Percentiles rank a stretch among this genome's conserved stretches.
Evolutionary conservation across 2,113 vertebrate genomes (phyloP).

Genomic region (Typhlomys cinereus): DNA sequence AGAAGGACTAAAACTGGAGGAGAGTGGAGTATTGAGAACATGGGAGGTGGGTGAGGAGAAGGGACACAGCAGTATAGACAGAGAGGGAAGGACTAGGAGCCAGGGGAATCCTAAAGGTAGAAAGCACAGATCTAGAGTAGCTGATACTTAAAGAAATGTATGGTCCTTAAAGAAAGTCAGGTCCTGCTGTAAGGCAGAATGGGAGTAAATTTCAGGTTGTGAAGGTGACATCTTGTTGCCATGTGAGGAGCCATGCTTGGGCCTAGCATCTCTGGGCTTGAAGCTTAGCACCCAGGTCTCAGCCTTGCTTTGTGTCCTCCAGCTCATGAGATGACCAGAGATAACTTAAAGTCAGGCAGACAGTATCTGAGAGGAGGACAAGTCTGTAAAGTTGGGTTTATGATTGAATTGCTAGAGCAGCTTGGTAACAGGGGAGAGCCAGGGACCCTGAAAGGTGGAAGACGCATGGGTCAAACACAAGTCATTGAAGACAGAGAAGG

Average conservation of each 20-base stretch:
- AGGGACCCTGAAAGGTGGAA: too few species aligned
- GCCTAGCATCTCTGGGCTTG: not conserved
- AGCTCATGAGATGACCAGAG: not conserved
- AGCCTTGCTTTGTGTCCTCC: not conserved
- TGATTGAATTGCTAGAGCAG: not conserved
- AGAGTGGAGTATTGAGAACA: too few species aligned
- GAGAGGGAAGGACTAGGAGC: not conserved
- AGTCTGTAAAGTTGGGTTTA: not conserved
- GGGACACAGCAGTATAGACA: not conserved
- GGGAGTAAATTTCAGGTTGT: not conserved
- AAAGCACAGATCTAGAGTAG: too few species aligned
- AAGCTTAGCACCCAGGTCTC: not conserved
- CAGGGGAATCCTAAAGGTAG: not conserved
- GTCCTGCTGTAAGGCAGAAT: too few species aligned
- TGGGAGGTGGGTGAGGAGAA: not conserved
- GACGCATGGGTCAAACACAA: too few species aligned
- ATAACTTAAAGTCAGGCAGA: not conserved
- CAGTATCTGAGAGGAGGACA: not conserved
- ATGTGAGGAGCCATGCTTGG: not conserved
- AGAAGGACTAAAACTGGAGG: not conserved
- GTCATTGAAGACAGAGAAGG: too few species aligned
- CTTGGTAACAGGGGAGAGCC: not conserved
- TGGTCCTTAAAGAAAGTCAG: not conserved
- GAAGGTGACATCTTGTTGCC: not conserved
- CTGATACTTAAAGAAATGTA: not conserved